Evolutionary conservation across 2,113 vertebrate genomes (phyloP).

Genomic region (Herpetotheres cachinnans): DNA sequence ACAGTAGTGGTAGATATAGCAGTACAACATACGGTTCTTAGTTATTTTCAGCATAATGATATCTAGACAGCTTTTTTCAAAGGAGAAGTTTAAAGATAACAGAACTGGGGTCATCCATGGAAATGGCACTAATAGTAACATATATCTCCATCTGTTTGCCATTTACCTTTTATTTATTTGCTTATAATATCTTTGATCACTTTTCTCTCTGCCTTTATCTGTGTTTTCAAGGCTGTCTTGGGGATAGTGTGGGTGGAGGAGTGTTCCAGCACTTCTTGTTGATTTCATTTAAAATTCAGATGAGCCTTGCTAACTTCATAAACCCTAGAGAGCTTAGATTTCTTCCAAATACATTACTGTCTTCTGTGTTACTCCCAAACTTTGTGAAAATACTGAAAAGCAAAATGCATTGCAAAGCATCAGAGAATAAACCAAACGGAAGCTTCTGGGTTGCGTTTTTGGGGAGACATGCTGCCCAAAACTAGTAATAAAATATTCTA

Average conservation of each 20-base stretch:
- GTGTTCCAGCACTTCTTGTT: not conserved
- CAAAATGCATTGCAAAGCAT: not conserved
- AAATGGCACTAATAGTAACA: not conserved
- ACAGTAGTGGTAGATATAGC: not conserved
- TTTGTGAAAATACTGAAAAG: not conserved
- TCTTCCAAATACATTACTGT: not conserved
- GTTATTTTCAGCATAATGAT: not conserved
- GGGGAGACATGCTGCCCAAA: not conserved
- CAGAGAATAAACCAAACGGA: not conserved
- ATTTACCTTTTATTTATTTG: slow-evolving; percentile 10
- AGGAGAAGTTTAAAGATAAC: not conserved
- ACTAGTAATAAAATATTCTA: not conserved
- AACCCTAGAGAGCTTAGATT: not conserved
- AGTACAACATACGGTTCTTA: not conserved
- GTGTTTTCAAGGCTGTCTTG: not conserved
- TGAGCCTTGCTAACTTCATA: not conserved
- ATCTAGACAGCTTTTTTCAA: not conserved
- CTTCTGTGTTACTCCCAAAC: not conserved
- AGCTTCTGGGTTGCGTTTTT: not conserved
- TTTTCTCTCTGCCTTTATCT: not conserved
- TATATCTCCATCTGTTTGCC: not conserved
- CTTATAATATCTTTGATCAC: not conserved
- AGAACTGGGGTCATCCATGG: not conserved
- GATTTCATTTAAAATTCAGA: slow-evolving; percentile 35
- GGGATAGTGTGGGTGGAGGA: not conserved